These are phyloP conservation scores for Colaptes auratus DNA, from an alignment of 2,113 vertebrate species.

Conservation along the genomic window DNA sequence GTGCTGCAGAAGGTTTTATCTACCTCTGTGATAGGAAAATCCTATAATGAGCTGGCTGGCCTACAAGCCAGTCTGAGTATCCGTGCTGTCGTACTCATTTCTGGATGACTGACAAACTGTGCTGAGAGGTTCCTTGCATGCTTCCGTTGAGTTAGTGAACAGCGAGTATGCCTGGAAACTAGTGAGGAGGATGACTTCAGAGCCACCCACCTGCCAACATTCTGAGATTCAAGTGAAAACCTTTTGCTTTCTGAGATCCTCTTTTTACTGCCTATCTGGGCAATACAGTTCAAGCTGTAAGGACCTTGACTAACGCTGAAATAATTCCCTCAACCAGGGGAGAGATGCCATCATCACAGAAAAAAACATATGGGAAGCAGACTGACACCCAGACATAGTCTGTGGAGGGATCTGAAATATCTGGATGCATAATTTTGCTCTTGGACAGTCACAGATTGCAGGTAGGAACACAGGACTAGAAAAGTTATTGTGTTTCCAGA, in stretches of 20 bases:
- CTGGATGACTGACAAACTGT: background rate
- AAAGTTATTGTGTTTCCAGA: background rate
- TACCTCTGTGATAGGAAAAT: background rate
- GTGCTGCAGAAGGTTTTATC: background rate
- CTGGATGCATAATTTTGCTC: background rate
- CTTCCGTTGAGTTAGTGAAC: background rate
- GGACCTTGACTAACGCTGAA: background rate
- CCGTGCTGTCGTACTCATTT: background rate
- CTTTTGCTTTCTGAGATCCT: background rate
- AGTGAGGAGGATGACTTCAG: background rate
- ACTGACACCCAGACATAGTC: background rate
- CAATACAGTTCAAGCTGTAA: background rate
- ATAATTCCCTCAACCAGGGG: background rate
- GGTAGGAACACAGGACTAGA: background rate
- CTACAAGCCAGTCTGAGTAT: background rate
- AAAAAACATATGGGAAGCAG: background rate
- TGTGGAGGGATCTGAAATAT: background rate
- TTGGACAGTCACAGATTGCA: background rate
- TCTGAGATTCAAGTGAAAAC: background rate
- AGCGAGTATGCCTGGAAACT: background rate
- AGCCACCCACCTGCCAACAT: background rate
- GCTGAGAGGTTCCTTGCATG: background rate
- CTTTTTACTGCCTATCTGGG: background rate
- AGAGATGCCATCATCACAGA: background rate
- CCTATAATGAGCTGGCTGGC: slow-evolving; percentile 2